Evolutionary conservation across 2,113 vertebrate genomes (phyloP).

Genomic region (Lonchura striata): DNA sequence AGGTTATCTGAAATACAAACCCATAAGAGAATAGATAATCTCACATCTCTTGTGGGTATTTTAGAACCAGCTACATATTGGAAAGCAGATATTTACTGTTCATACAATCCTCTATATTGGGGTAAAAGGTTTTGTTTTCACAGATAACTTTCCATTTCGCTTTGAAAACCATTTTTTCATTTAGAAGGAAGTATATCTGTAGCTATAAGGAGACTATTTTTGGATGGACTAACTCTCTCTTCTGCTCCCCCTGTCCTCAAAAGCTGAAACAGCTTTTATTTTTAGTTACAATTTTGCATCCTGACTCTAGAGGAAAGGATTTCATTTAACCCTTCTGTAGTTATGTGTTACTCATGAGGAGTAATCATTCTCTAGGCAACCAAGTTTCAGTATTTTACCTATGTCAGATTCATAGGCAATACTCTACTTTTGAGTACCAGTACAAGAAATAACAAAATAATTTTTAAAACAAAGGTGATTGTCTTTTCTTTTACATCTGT

Average conservation of each 20-base stretch:
- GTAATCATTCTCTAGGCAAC: neutral
- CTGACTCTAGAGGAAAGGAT: neutral
- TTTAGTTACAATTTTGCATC: constrained; percentile 14
- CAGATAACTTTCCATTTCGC: neutral
- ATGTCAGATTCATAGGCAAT: neutral
- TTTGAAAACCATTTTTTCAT: neutral
- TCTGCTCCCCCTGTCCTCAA: neutral
- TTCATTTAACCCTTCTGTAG: neutral
- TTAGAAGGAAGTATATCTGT: neutral
- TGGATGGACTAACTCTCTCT: neutral
- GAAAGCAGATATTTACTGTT: neutral
- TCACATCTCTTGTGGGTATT: neutral
- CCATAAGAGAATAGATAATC: neutral
- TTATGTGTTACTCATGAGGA: neutral
- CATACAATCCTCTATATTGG: neutral
- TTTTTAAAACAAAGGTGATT: neutral
- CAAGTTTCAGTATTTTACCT: neutral
- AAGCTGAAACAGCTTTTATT: neutral
- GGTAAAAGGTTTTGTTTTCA: neutral
- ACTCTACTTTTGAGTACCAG: neutral
- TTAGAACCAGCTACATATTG: neutral
- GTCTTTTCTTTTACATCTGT: neutral
- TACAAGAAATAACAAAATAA: neutral
- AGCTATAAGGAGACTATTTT: neutral
- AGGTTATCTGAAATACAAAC: neutral